Conservation (phyloP, 2,113 vertebrate species). For the Empidonax traillii region DNA sequence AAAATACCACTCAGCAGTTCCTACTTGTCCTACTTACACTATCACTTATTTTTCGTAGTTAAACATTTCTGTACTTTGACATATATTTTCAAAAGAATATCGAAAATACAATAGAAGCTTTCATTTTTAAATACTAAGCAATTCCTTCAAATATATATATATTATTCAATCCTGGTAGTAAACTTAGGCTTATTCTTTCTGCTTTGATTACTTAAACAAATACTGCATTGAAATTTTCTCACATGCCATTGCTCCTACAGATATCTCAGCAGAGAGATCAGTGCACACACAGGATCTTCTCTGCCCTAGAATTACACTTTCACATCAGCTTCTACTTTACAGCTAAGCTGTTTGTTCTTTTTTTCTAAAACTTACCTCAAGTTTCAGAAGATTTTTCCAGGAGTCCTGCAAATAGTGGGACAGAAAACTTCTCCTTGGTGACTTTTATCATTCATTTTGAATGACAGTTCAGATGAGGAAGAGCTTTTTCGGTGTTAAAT, state of each 20-base stretch:
- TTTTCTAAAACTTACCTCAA: conserved; percentile 10
- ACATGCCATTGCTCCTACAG: background rate
- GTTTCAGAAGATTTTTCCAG: background rate
- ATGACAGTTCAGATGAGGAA: background rate
- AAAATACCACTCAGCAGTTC: background rate
- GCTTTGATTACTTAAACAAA: background rate
- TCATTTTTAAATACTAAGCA: background rate
- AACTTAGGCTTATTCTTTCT: background rate
- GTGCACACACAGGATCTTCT: background rate
- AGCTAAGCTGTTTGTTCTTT: background rate
- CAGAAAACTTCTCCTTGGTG: background rate
- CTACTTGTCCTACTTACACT: background rate
- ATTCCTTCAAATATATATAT: background rate
- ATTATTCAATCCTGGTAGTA: background rate
- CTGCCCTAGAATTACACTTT: background rate
- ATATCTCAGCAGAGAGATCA: background rate
- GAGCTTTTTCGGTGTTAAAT: background rate
- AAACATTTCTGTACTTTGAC: background rate
- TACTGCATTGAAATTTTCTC: background rate
- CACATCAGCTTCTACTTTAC: background rate
- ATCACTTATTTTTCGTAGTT: background rate
- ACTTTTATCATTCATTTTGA: background rate
- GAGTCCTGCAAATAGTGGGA: background rate
- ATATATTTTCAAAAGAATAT: background rate
- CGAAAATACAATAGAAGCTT: background rate